Evolutionary conservation across 1,140 invertebrate genomes (phyloP), one percentile per base, ranked within the genome.

Genomic region (Musca domestica): DNA sequence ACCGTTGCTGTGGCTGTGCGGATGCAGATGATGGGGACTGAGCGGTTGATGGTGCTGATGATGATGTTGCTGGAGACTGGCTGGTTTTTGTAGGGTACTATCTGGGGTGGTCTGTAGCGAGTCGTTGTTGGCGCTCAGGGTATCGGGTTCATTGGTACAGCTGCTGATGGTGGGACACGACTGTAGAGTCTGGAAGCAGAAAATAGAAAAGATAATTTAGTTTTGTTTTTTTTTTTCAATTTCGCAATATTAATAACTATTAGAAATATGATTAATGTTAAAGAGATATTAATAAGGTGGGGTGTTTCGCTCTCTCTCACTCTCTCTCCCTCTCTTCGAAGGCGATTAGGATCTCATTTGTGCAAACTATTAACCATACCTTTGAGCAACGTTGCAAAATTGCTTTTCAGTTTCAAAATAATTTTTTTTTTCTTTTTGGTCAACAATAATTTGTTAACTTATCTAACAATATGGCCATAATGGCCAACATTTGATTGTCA

Each of bases 71-170:
- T 70, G 49, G 23, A 61, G 30, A 19, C 56, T 61, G 7, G 65
- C 69, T 17, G 71, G 70, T 70, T 80, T 80, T 69, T 80, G 77
- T 68, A 79, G 66, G 2, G 77, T 80, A 64, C 74, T 79, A 66
- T 77, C 77, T 9, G 77, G 74, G 69, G 74, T 65, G 25, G 76
- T 72, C 52, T 79, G 72, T 69, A 77, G 68, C 66, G 76, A 76
- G 68, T 80, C 76, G 56, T 74, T 74, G 64, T 67, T 75, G 56
- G 74, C 70, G 70, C 78, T 80, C 34, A 80, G 72, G 46, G 78
- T 80, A 67, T 80, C 78, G 17, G 76, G 77, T 49, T 80, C 76
- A 71, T 77, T 80, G 27, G 76, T 77, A 71, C 76, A 80, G 51
- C 75, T 74, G 30, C 56, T 61, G 7, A 61, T 61, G 66, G 77